Conservation (phyloP, 2,113 vertebrate species). For the Thinocorus orbignyianus region DNA sequence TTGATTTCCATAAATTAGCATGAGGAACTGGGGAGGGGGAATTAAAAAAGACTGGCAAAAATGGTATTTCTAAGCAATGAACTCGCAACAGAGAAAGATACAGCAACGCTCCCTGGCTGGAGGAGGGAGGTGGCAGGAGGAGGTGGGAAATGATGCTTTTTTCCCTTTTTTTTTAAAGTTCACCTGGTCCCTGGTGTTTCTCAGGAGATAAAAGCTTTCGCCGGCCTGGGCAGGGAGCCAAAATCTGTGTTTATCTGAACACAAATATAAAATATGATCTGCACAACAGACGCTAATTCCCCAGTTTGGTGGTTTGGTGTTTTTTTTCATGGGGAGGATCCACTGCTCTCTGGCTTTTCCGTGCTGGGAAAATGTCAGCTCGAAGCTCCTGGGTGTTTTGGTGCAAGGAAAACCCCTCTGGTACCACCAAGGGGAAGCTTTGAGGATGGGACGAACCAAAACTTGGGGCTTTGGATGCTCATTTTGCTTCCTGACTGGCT, state of each 20-base stretch:
- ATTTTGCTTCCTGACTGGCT: fast-evolving
- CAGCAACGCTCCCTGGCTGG: background rate
- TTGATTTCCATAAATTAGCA: conserved; percentile 48
- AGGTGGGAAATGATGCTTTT: background rate
- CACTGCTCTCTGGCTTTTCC: fast-evolving
- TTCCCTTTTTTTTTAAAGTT: background rate
- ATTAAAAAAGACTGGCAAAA: background rate
- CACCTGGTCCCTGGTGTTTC: background rate
- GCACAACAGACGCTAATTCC: background rate
- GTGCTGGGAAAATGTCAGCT: fast-evolving
- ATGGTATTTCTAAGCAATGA: background rate
- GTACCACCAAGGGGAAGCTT: fast-evolving
- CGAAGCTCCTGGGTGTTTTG: fast-evolving
- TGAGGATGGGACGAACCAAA: background rate
- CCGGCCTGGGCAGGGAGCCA: background rate
- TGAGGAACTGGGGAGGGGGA: background rate
- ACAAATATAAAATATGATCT: background rate
- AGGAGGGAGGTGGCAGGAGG: background rate
- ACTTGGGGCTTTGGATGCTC: fast-evolving
- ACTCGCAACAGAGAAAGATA: background rate
- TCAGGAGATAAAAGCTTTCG: background rate
- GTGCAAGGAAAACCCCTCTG: fast-evolving
- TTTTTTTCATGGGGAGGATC: background rate
- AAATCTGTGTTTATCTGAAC: background rate
- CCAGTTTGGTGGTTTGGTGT: background rate